Base-by-base conservation (phyloP, 2,797 vertebrate genomes). In the Sciaenops ocellatus region DNA sequence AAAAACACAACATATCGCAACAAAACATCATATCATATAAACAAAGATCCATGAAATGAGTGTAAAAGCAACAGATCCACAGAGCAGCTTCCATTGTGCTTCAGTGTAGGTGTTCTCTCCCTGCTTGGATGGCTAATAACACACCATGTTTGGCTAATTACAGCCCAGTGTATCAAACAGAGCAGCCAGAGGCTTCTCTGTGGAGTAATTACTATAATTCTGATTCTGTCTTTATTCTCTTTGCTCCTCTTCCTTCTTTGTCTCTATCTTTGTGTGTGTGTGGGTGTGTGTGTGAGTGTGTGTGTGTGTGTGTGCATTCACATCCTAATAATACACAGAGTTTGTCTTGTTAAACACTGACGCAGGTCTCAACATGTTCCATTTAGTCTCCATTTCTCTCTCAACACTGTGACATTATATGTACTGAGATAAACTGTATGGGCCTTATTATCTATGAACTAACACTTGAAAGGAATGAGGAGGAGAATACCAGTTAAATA, bases 131-230 rank as follows among this genome's bases (percentile, higher is more conserved):
- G 46, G 59, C 38, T 85, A 73, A 79, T 70, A 71, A 79, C 74
- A 76, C 64, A 69, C 34, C 71, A 73, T 54, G 70, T 68, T 26
- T 65, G 66, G 16, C 57, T 86, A 86, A 89, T 86, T 87, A 85
- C 80, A 79, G 83, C 81, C 67, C 46, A 78, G 78, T 81, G 71
- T 79, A 70, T 88, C 82, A 84, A 63, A 70, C 69, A 54, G 69
- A 85, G 65, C 81, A 79, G 80, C 85, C 69, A 86, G 76, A 64
- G 55, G 74, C 78, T 80, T 80, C 72, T 83, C 78, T 86, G 78
- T 83, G 76, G 83, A 84, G 68, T 92, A 90, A 93, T 92, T 79
- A 92, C 89, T 92, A 61, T 92, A 60, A 90, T 92, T 86, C 82
- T 54, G 61, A 62, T 34, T 80, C 75, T 67, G 50, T 74, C 61